A percentile compares a stretch with the other conserved stretches of the same genome.
Evolutionary conservation across 2,113 vertebrate genomes (phyloP).

Genomic region (Spea bombifrons): DNA sequence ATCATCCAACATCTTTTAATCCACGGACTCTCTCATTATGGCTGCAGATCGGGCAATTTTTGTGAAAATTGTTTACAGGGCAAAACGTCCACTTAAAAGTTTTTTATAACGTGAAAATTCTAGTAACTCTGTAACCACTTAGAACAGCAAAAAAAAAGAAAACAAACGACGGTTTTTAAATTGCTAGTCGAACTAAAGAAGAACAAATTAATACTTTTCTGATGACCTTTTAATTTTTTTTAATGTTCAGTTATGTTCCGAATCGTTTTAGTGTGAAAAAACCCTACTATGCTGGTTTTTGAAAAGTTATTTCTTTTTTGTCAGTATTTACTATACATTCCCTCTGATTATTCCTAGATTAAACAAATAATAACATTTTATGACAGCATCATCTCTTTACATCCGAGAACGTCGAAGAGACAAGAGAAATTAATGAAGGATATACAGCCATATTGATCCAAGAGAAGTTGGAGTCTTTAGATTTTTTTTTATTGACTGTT

Average conservation of each 20-base stretch:
- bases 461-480: no score
- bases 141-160: conserved; percentile 16
- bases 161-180: conserved; percentile 15
- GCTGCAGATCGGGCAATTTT: not conserved
- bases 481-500: not conserved
- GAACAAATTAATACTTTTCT: conserved; percentile 18
- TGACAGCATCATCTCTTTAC: no score
- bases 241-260: conserved; percentile 1
- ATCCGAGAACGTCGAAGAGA: no score
- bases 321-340: no score
- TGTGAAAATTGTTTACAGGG: conserved; percentile 11
- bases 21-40: not conserved
- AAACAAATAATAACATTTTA: no score
- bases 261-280: not conserved
- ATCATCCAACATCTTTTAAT: not conserved
- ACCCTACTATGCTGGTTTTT: no score
- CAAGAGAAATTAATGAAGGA: no score
- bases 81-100: conserved; percentile 37
- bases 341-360: no score
- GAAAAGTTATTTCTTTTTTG: no score
- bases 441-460: no score
- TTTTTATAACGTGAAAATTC: conserved; percentile 6
- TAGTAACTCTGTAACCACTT: conserved; percentile 19
- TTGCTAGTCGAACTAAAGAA: conserved; percentile 7
- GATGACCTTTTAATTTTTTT: conserved; percentile 11